A percentile compares a stretch with the other conserved stretches of the same genome.
These are phyloP conservation scores for Lytechinus pictus DNA, from an alignment of 35 echinoderm and acorn worm genomes.

Conservation along the genomic window DNA sequence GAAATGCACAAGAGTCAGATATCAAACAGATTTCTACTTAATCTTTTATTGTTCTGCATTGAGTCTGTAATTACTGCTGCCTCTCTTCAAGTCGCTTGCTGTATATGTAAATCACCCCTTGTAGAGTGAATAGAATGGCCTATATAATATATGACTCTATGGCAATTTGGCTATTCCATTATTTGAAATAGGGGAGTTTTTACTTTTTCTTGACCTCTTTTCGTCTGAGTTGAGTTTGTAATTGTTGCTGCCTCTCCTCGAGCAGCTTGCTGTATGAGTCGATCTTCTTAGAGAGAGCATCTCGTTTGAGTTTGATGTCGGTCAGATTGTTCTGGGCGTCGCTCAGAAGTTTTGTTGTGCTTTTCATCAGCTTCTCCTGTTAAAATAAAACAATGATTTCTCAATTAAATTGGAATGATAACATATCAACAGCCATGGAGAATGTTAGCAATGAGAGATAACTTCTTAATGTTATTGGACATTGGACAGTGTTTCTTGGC, in stretches of 20 bases:
- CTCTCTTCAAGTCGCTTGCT: background rate
- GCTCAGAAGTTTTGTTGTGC: constrained; percentile 71
- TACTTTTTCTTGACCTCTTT: constrained; percentile 35
- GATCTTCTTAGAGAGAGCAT: constrained; percentile 64
- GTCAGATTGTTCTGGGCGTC: constrained; percentile 75
- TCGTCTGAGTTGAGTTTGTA: constrained; percentile 71
- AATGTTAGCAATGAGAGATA: too few species aligned
- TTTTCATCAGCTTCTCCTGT: constrained; percentile 61
- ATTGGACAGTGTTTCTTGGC: too few species aligned
- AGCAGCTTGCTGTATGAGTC: constrained; percentile 69
- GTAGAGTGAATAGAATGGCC: background rate
- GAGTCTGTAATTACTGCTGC: too few species aligned
- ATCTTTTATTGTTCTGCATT: too few species aligned
- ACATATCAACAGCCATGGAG: too few species aligned
- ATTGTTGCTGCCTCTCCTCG: constrained; percentile 85
- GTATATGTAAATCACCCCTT: background rate
- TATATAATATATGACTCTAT: background rate
- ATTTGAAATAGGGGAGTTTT: background rate
- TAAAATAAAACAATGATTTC: background rate
- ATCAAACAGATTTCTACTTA: too few species aligned
- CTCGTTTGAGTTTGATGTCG: constrained; percentile 69
- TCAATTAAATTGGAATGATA: background rate
- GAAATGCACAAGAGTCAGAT: too few species aligned
- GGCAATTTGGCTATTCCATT: background rate
- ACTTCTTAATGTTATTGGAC: too few species aligned